Evolutionary conservation across 1,140 invertebrate genomes (phyloP).

Genomic region (Camponotus vicinus): DNA sequence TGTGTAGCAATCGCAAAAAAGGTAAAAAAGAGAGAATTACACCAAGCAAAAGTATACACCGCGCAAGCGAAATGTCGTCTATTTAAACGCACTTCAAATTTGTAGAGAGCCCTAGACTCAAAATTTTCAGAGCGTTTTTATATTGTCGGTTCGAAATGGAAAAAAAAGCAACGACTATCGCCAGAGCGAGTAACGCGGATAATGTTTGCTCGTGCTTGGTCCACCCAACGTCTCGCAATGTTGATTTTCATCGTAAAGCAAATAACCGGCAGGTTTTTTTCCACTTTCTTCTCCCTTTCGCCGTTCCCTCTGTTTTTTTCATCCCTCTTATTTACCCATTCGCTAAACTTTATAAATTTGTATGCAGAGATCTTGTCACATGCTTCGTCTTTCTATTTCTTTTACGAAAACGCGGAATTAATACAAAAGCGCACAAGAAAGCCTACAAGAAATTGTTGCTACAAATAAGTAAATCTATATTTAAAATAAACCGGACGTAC

Average conservation of each 20-base stretch:
- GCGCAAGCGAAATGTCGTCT: conserved; percentile 33
- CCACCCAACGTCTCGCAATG: conserved; percentile 61
- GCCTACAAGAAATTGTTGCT: not conserved
- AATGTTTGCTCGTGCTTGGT: conserved; percentile 68
- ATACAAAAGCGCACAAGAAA: not conserved
- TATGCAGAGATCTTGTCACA: conserved; percentile 19
- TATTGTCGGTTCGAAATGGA: conserved; percentile 5
- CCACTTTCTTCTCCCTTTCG: not conserved
- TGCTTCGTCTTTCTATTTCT: not conserved
- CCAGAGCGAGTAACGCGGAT: conserved; percentile 27
- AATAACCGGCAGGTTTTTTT: conserved; percentile 64
- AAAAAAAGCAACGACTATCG: conserved; percentile 31
- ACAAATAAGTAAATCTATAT: conserved; percentile 52
- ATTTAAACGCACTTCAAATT: conserved; percentile 23
- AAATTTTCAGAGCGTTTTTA: conserved; percentile 62
- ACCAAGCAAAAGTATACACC: not conserved
- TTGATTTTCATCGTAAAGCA: conserved; percentile 77
- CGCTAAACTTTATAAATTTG: conserved; percentile 61
- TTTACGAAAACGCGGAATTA: not conserved
- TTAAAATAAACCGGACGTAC: conserved; percentile 23
- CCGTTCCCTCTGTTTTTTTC: not conserved
- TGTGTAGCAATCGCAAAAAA: not conserved
- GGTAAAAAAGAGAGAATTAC: not conserved
- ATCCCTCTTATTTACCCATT: conserved; percentile 23
- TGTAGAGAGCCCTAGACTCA: conserved; percentile 2